Evolutionary conservation across 2,888 invertebrate genomes (phyloP), one percentile per base, ranked within the genome.

Genomic region (Caenorhabditis uteleia): DNA sequence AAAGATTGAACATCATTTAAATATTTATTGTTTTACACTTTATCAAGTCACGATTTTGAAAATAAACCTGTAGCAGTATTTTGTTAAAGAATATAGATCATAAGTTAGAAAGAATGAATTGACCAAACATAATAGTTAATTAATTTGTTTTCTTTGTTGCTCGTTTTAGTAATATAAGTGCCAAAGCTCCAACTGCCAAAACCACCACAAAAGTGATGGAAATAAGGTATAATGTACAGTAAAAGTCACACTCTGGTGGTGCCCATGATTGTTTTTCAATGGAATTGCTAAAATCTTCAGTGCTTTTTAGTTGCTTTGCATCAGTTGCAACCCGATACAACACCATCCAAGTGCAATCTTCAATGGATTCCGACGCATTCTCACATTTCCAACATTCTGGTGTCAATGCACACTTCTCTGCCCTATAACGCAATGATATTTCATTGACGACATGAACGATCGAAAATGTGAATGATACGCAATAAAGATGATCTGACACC

Each of bases 171-270:
- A 61, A 25, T 0, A 56, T 36, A 10, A 61, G 18, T 2, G 61
- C 55, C 0, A 61, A 26, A 8, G 42, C 36, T 31, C 46, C 61
- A 18, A 61, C 54, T 14, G 43, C 21, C 2, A 64, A n/a, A 16
- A 64, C 48, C 1, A 48, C 53, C 6, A 53, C 36, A 10, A 40
- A 25, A 1, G 62, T 64, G 5, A 58, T 16, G 0, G 34, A 20
- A 14, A 55, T 27, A 5, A 64, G 21, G 33, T 54, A 57, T 6
- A 64, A 1, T 2, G 64, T 45, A 39, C 68, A 68, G 34, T 57
- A 56, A 38, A 62, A 54, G 18, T 60, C 64, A 26, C 68, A 68
- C 26, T 68, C 68, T 31, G 68, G 68, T 27, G 64, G 49, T 40
- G 62, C 54, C 64, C 64, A 68, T 14, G 56, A 39, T 44, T 68